Evolutionary conservation across 2,113 vertebrate genomes (phyloP), one percentile per base, ranked within the genome.

Genomic region (Hippopotamus amphibius): DNA sequence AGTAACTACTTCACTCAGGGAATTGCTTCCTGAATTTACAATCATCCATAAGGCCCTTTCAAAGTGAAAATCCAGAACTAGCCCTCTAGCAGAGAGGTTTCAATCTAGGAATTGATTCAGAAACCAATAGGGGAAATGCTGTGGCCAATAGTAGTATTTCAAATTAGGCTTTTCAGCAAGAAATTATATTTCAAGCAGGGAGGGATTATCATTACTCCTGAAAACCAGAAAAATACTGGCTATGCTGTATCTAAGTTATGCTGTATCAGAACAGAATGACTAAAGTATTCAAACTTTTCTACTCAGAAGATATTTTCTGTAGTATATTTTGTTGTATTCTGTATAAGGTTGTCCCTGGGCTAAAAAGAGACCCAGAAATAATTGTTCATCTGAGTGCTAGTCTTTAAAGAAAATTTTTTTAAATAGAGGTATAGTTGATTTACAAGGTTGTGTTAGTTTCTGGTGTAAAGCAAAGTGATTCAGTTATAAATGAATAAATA

Each of bases 41-140:
- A 24, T 77, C 17, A 82, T 61, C 48, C 19, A 46, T 61, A 55
- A 83, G 19, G 11, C 57, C 16, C 37, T 94, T 33, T 63, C 41
- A 86, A 48, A 82, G 48, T 11, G 46, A 79, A 63, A 93, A 87
- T 72, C 19, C 61, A 95, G 79, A 95, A 92, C 79, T 22, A 90
- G 55, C 4, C 41, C 76, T 72, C 15, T 17, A 53, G 46, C 63
- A 80, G 91, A 93, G 59, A 63, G 3, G 2, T 59, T 87, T 84
- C 69, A 59, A 37, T 88, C n/a, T 74, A 53, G 63, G 53, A 72
- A 91, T 37, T 37, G 72, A 88, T 80, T 94, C 41, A 84, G 84
- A 81, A 81, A 97, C 37, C 69, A 69, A 11, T 15, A 74, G 69
- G 37, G 71, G 59, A 80, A 90, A 93, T 68, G 77, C 10, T 41